A percentile compares a stretch with the other conserved stretches of the same genome.
Conservation (phyloP, 2,888 invertebrate species). For the Teleogryllus oceanicus region DNA sequence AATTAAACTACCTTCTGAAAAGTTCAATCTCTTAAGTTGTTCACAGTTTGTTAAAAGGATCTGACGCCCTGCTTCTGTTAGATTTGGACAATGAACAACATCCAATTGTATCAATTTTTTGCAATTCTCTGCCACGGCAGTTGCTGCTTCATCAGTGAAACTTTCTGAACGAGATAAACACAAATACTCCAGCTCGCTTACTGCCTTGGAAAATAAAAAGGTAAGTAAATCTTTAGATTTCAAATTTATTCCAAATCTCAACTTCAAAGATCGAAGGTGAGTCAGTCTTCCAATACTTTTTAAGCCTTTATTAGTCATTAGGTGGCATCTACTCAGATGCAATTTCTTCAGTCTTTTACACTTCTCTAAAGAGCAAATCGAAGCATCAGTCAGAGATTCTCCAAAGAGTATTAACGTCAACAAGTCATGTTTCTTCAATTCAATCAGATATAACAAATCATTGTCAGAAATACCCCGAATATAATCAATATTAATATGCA, state of each 20-base stretch:
- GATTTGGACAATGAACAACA: slow-evolving; percentile 26
- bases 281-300: slow-evolving; percentile 21
- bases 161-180: slow-evolving; percentile 23
- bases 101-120: slow-evolving; percentile 22
- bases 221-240: slow-evolving; percentile 18
- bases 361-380: slow-evolving; percentile 11
- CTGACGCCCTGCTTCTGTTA: not conserved
- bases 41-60: not conserved
- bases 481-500: slow-evolving; percentile 27
- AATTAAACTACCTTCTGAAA: not conserved
- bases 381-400: slow-evolving; percentile 24
- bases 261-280: slow-evolving; percentile 24
- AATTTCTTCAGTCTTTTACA: slow-evolving; percentile 20
- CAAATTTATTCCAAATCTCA: slow-evolving; percentile 20
- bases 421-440: not conserved
- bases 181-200: not conserved
- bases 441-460: slow-evolving; percentile 23
- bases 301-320: slow-evolving; percentile 28
- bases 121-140: slow-evolving; percentile 22
- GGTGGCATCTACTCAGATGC: slow-evolving; percentile 22
- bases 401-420: slow-evolving; percentile 25
- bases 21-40: not conserved
- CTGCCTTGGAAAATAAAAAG: slow-evolving; percentile 4
- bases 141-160: slow-evolving; percentile 23
- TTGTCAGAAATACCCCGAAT: slow-evolving; percentile 24